phyloP scores from a whole-genome alignment of 2,888 invertebrate species.

The Rhogogaster chlorosoma region DNA sequence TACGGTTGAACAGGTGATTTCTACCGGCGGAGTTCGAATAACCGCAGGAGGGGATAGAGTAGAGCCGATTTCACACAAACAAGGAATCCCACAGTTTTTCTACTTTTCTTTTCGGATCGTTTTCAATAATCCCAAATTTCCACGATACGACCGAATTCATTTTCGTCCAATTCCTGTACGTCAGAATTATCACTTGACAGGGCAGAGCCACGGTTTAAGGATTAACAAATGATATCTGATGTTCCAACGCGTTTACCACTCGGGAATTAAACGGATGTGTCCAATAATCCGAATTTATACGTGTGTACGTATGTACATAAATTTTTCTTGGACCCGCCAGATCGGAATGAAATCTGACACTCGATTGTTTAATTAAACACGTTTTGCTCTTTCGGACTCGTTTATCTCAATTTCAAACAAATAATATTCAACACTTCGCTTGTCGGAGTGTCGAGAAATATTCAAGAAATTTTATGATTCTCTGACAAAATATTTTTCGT shows the following conservation, averaged over 20 bases:
- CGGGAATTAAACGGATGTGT: not conserved
- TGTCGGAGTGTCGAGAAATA: not conserved
- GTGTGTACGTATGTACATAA: not conserved
- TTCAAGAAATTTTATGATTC: not conserved
- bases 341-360: slow-evolving; percentile 17
- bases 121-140: not conserved
- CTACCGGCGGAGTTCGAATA: not conserved
- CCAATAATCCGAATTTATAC: slow-evolving; percentile 6
- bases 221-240: not conserved
- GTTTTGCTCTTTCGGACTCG: not conserved
- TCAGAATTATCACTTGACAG: not conserved
- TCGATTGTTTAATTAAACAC: slow-evolving; percentile 3
- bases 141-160: not conserved
- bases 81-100: not conserved
- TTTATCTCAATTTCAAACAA: slow-evolving; percentile 24
- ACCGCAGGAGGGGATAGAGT: not conserved
- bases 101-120: not conserved
- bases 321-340: not conserved
- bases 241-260: not conserved
- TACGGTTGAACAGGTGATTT: not conserved
- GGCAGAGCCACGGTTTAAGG: no score
- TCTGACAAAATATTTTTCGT: not conserved
- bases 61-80: not conserved
- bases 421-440: not conserved
- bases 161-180: not conserved